phyloP scores from a whole-genome alignment of 2,797 vertebrate genomes.

The Characodon lateralis region DNA sequence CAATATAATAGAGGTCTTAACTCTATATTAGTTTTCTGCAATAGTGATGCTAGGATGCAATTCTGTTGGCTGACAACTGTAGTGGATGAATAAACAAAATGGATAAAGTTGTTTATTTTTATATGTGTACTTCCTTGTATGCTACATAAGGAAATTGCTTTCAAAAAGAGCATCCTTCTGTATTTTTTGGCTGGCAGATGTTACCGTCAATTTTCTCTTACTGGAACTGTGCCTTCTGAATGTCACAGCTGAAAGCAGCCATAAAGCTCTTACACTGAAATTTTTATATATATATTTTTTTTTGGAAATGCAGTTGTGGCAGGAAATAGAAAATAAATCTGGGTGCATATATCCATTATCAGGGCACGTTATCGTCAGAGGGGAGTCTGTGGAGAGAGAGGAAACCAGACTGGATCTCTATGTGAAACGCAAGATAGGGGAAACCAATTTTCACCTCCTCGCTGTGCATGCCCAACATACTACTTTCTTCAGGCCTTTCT shows the following conservation, averaged over 20 bases:
- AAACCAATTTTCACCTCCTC: constrained; percentile 80
- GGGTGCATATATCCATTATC: constrained; percentile 81
- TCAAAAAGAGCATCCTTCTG: constrained; percentile 39
- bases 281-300: constrained; percentile 39
- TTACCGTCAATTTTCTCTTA: constrained; percentile 31
- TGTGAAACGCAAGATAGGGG: constrained; percentile 77
- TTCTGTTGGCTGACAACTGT: constrained; percentile 20
- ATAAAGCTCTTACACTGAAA: constrained; percentile 60
- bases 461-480: constrained; percentile 61
- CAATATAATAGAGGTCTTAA: constrained; percentile 1
- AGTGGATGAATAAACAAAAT: constrained; percentile 35
- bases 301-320: constrained; percentile 70
- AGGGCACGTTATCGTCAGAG: constrained; percentile 71
- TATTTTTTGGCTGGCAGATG: constrained; percentile 48
- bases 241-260: constrained; percentile 63
- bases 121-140: constrained; percentile 34
- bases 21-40: constrained; percentile 15
- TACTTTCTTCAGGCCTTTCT: constrained; percentile 71
- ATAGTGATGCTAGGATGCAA: constrained; percentile 23
- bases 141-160: constrained; percentile 29
- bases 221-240: constrained; percentile 49
- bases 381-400: constrained; percentile 67
- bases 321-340: constrained; percentile 83
- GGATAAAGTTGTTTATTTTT: constrained; percentile 33
- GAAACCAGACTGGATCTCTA: constrained; percentile 67